Evolutionary conservation across 2,888 invertebrate species (phyloP), one percentile per base, ranked within the genome.

Genomic region (Thera obeliscata): DNA sequence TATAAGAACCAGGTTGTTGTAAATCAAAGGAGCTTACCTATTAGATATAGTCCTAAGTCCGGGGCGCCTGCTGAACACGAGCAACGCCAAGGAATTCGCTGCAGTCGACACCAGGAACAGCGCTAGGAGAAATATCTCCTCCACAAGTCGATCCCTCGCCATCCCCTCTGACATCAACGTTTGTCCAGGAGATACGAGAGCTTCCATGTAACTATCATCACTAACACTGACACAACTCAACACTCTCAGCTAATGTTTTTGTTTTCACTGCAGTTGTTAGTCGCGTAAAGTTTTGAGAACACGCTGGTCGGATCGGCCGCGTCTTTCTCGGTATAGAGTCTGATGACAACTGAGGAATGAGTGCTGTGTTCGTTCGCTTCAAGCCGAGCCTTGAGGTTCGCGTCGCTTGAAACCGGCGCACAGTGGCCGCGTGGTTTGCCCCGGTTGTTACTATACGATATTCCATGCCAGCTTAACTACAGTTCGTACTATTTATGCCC

Each of bases 21-120:
- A 69, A 70, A 35, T 58, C 41, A 43, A 56, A 63, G 65, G 56
- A 81, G 84, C 94, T 91, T 90, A 96, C 96, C 96, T 95, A 94
- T 97, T 97, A 67, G 97, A 97, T 78, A 97, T 95, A 74, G 96
- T 97, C 81, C 97, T 94, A 59, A 97, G 91, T 58, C 96, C 95
- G 61, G 97, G 95, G 76, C 96, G 94, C 78, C 95, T 94, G 84
- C 95, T 95, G 89, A 97, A 97, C 60, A 97, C 96, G 76, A 97
- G 89, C 75, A 97, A 93, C 66, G 97, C 95, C 76, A 96, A 94
- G 59, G 95, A 94, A 85, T 97, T 97, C 80, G 96, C 95, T 69
- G 96, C 94, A 64, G 96, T 94, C 66, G 97, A 96, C 76, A 96
- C 94, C 81, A 95, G 89, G 83, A 95, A 94, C 77, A 95, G 85